A percentile compares a stretch with the other conserved stretches of the same genome.
Conservation (phyloP, 2,888 invertebrate genomes). For the Steinernema carpocapsae region DNA sequence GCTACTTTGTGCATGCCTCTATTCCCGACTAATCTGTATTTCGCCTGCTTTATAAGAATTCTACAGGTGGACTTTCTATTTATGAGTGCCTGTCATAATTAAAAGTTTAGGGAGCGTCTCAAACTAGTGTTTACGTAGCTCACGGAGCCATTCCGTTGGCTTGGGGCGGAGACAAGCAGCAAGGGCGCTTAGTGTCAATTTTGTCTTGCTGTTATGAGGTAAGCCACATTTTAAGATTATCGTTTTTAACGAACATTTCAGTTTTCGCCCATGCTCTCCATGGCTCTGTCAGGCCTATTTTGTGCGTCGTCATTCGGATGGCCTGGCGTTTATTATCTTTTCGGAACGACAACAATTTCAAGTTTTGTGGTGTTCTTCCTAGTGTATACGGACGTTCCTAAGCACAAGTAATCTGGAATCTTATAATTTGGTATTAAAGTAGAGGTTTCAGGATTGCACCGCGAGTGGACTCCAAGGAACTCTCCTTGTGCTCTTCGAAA, state of each 20-base stretch:
- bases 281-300: not conserved
- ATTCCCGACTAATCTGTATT: not conserved
- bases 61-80: not conserved
- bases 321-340: not conserved
- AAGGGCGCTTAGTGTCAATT: not conserved
- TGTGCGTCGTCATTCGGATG: not conserved
- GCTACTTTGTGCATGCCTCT: not conserved
- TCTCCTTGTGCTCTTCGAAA: too few species aligned
- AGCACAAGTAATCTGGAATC: not conserved
- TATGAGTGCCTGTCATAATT: not conserved
- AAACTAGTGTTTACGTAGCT: not conserved
- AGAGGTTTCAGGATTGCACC: too few species aligned
- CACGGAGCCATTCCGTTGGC: not conserved
- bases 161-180: not conserved
- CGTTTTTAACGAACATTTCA: too few species aligned
- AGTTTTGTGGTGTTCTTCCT: not conserved
- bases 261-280: not conserved
- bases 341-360: not conserved
- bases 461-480: too few species aligned
- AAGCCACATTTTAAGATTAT: too few species aligned
- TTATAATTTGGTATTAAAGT: not conserved
- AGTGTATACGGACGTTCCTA: not conserved
- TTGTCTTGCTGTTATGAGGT: not conserved
- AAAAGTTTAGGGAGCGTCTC: not conserved
- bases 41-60: not conserved